These are phyloP conservation scores for Chelon auratus DNA, from an alignment of 2,797 vertebrate genomes.

Conservation along the genomic window DNA sequence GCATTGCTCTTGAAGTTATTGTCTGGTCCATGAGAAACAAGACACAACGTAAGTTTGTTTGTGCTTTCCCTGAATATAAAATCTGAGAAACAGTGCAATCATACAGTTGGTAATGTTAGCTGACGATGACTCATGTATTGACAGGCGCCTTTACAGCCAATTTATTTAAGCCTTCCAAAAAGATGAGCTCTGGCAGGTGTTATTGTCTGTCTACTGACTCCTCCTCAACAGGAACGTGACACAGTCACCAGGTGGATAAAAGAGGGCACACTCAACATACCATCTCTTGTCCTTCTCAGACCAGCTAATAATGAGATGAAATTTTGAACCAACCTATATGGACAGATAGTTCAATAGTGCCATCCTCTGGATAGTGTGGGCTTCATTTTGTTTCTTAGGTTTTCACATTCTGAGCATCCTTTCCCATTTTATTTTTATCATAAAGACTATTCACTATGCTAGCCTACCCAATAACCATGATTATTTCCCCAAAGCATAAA, in stretches of 20 bases:
- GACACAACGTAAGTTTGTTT: conserved; percentile 44
- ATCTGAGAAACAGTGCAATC: conserved; percentile 46
- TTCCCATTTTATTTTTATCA: not conserved
- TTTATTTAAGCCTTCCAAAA: conserved; percentile 59
- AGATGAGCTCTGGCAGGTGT: conserved; percentile 66
- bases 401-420: not conserved
- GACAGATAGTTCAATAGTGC: conserved; percentile 63
- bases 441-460: conserved; percentile 7
- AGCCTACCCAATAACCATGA: not conserved
- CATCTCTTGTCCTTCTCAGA: conserved; percentile 30
- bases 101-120: conserved; percentile 69
- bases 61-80: conserved; percentile 37
- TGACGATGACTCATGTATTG: conserved; percentile 71
- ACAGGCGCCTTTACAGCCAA: conserved; percentile 64
- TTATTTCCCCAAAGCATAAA: not conserved
- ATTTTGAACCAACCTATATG: conserved; percentile 1
- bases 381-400: not conserved
- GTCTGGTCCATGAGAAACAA: not conserved
- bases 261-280: conserved; percentile 11
- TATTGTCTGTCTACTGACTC: conserved; percentile 51
- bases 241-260: not conserved
- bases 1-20: not conserved
- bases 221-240: conserved; percentile 13
- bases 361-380: conserved; percentile 67
- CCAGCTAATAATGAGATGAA: conserved; percentile 20